Evolutionary conservation across 2,113 vertebrate species (phyloP).

Genomic region (Notothenia rossii): DNA sequence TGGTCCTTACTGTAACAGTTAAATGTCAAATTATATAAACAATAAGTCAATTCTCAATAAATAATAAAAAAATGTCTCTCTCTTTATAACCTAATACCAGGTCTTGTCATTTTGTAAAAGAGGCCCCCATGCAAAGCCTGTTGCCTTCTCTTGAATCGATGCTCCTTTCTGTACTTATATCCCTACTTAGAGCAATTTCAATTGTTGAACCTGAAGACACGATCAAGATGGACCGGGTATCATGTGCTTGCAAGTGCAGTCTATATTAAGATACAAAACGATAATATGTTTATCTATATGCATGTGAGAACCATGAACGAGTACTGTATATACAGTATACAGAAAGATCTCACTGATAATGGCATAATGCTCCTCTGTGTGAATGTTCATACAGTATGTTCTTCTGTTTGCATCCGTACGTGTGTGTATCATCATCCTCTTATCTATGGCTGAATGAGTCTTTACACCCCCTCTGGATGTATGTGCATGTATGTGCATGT

Average conservation of each 20-base stretch:
- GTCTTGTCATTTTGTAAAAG: too few relatives aligned
- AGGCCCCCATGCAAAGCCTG: too few relatives aligned
- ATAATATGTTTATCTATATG: conserved; percentile 18
- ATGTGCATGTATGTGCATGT: not conserved
- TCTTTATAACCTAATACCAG: too few relatives aligned
- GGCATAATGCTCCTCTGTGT: conserved; percentile 45
- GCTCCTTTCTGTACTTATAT: not conserved
- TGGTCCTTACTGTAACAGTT: not conserved
- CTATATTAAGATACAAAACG: not conserved
- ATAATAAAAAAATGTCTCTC: too few relatives aligned
- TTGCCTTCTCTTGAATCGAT: not conserved
- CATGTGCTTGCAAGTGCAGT: conserved; percentile 28
- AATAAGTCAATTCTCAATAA: not conserved
- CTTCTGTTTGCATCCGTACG: conserved; percentile 35
- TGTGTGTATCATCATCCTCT: conserved; percentile 59
- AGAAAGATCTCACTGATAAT: conserved; percentile 31
- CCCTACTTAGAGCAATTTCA: not conserved
- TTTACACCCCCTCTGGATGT: conserved; percentile 9
- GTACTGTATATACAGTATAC: not conserved
- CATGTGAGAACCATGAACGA: conserved; percentile 26
- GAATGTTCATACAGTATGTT: conserved; percentile 27
- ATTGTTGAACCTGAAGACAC: not conserved
- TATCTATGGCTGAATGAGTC: conserved; percentile 60
- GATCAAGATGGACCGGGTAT: conserved; percentile 5
- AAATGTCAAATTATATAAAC: not conserved